Evolutionary conservation across 37 sponge, comb jelly and placozoan genomes (phyloP).

Genomic region (Tethya wilhelma): DNA sequence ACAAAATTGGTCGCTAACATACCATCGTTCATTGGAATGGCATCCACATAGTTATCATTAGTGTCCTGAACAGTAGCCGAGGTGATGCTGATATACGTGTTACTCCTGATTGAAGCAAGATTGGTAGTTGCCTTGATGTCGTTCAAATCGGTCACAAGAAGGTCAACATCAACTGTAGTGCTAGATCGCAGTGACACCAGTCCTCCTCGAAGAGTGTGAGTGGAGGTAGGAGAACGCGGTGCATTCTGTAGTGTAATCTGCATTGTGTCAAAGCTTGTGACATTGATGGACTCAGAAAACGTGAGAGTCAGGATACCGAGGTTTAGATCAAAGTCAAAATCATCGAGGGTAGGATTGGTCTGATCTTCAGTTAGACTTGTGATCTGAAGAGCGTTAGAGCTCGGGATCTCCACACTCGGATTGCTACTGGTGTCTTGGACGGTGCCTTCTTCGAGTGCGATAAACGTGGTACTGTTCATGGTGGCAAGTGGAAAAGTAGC

Average conservation of each 20-base stretch:
- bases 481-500: constrained; percentile 72
- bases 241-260: constrained; percentile 65
- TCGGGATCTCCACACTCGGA: constrained; percentile 47
- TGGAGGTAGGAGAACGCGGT: constrained; percentile 13
- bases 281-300: constrained; percentile 84
- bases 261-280: constrained; percentile 54
- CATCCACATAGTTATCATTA: constrained; percentile 56
- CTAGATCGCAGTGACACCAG: constrained; percentile 22
- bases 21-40: constrained; percentile 63
- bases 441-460: constrained; percentile 51
- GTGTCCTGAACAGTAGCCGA: constrained; percentile 67
- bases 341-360: constrained; percentile 41
- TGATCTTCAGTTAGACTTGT: constrained; percentile 64
- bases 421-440: constrained; percentile 74
- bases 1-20: constrained; percentile 27
- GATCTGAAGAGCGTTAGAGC: constrained; percentile 54
- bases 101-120: constrained; percentile 56
- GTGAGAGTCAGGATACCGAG: constrained; percentile 53
- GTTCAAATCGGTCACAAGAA: constrained; percentile 59
- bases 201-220: constrained; percentile 49
- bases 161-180: constrained; percentile 54
- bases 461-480: constrained; percentile 65
- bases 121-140: constrained; percentile 39
- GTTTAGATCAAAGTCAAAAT: constrained; percentile 75
- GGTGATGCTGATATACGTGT: constrained; percentile 83